Base-by-base conservation (phyloP, 2,797 vertebrate species). In the Megaceryle alcyon region DNA sequence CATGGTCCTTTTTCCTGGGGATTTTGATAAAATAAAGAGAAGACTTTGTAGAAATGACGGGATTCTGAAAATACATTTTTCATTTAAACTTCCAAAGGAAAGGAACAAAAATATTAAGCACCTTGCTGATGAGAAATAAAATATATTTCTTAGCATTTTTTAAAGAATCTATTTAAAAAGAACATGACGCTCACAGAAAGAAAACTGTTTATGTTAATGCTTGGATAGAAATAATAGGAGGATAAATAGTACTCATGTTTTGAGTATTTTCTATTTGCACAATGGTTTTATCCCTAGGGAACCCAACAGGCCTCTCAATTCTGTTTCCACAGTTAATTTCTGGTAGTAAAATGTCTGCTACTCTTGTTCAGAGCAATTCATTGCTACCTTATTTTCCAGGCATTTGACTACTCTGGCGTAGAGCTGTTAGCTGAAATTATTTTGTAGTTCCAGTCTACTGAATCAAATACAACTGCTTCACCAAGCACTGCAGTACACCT, bases 391-490 rank as follows among this genome's bases (percentile, higher is more conserved):
- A 71, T 88, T 96, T 92, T 77, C 79, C 75, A 89, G 78, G 57
- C 70, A 69, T 93, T 96, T 96, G 90, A 88, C 88, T 94, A 29
- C 68, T 94, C 71, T 73, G 77, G 76, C 12, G 1, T 70, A 85
- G 83, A 90, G 75, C 72, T 83, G 53, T 92, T 96, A 94, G 84
- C 73, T 94, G 93, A 95, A 97, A 96, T 91, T 59, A 94, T 94
- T 94, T 86, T 92, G 73, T 68, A 82, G 84, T 90, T 94, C 96
- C 85, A 95, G 90, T 33, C 95, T 95, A 94, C 95, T 97, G 97
- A 97, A 96, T 98, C 97, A 92, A 95, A 86, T 41, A 56, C 60
- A 91, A 88, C 71, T 94, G 95, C 93, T 95, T 87, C 83, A 94
- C 46, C 0, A 21, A 89, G 93, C 95, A 92, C 46, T 66, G 60